Conservation (phyloP, 2,797 vertebrate species). For the Danio aesculapii region DNA sequence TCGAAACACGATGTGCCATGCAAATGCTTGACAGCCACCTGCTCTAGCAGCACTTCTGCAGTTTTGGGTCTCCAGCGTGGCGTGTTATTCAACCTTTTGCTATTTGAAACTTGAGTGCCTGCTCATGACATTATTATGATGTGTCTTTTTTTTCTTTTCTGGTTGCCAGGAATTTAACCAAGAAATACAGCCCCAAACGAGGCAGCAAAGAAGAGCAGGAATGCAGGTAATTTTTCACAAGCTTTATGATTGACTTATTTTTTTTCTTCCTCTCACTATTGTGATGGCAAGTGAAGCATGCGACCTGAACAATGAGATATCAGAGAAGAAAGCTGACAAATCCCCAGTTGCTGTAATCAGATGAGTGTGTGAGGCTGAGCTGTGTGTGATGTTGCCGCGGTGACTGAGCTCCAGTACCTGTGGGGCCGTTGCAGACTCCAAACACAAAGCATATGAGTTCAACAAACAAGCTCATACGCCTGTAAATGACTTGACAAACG, state of each 20-base stretch:
- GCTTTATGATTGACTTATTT: background rate
- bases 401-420: slow-evolving; percentile 19
- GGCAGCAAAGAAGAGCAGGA: slow-evolving; percentile 88
- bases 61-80: background rate
- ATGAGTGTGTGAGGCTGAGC: background rate
- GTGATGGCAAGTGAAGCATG: slow-evolving; percentile 5
- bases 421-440: slow-evolving; percentile 10
- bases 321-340: slow-evolving; percentile 7
- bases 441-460: slow-evolving; percentile 38
- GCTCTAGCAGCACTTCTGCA: background rate
- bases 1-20: background rate
- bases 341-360: slow-evolving; percentile 15
- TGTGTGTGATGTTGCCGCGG: slow-evolving; percentile 32
- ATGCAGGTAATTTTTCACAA: slow-evolving; percentile 77
- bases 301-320: slow-evolving; percentile 6
- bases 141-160: slow-evolving; percentile 37
- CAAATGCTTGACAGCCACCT: slow-evolving; percentile 17
- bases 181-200: slow-evolving; percentile 88
- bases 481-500: slow-evolving; percentile 58
- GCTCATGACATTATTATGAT: slow-evolving; percentile 11
- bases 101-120: slow-evolving; percentile 23
- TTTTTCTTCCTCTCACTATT: background rate
- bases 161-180: slow-evolving; percentile 84
- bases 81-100: slow-evolving; percentile 19
- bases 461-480: slow-evolving; percentile 23